Percentiles rank a stretch among this genome's conserved stretches.
These are phyloP conservation scores for Rhadina sibilatrix DNA, from an alignment of 2,113 vertebrate species.

Conservation along the genomic window DNA sequence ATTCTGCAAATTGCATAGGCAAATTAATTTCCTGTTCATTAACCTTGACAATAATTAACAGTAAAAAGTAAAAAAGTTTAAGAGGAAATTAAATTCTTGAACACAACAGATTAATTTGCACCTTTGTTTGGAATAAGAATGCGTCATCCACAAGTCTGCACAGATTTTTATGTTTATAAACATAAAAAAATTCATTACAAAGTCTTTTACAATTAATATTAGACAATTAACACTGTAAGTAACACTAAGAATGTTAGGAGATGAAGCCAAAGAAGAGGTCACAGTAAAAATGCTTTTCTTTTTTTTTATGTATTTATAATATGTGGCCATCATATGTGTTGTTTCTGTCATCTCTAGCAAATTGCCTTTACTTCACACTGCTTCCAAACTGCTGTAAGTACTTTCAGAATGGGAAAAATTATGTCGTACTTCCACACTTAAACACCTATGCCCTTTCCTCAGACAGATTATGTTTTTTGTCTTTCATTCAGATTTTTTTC, in stretches of 20 bases:
- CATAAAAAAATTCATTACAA: neutral
- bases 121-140: neutral
- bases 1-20: neutral
- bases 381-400: neutral
- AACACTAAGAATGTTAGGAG: neutral
- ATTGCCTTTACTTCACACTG: neutral
- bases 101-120: neutral
- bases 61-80: neutral
- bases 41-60: neutral
- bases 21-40: neutral
- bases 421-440: neutral
- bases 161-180: neutral
- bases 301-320: neutral
- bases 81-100: neutral
- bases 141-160: neutral
- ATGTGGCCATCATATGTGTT: neutral
- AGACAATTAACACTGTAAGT: neutral
- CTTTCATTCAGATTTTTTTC: neutral
- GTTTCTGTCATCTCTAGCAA: neutral
- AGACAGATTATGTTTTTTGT: neutral
- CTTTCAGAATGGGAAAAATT: neutral
- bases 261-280: neutral
- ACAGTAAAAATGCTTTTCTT: neutral
- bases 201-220: neutral
- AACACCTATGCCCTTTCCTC: neutral